Evolutionary conservation across 2,888 invertebrate species (phyloP).

Genomic region (Hydrotaea diabolus): DNA sequence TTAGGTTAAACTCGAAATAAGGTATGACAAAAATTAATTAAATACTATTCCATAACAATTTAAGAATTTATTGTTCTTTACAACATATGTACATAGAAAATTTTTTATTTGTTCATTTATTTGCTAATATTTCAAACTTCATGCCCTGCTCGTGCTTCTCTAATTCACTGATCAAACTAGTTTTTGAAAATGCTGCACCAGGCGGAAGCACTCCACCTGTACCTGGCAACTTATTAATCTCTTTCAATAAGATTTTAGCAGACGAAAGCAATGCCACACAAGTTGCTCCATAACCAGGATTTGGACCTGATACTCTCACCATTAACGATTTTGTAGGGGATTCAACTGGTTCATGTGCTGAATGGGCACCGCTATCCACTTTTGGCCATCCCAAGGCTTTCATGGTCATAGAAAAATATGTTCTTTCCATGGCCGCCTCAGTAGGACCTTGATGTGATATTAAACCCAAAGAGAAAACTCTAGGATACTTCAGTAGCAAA

Average conservation of each 20-base stretch:
- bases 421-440: constrained; percentile 83
- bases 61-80: too few relatives aligned
- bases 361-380: constrained; percentile 74
- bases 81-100: too few relatives aligned
- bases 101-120: constrained; percentile 71
- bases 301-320: constrained; percentile 83
- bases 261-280: constrained; percentile 87
- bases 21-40: too few relatives aligned
- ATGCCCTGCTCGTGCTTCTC: constrained; percentile 85
- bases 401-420: constrained; percentile 86
- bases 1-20: too few relatives aligned
- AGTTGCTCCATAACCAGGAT: constrained; percentile 90
- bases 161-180: constrained; percentile 88
- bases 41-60: too few relatives aligned
- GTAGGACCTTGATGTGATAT: constrained; percentile 86
- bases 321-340: constrained; percentile 85
- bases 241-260: constrained; percentile 88
- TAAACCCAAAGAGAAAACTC: constrained; percentile 87
- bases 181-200: constrained; percentile 91
- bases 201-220: constrained; percentile 95
- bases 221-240: constrained; percentile 88
- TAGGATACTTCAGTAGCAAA: constrained; percentile 86
- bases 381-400: constrained; percentile 90
- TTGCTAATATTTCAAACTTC: constrained; percentile 85
- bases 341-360: constrained; percentile 69